phyloP scores from a whole-genome alignment of 2,888 invertebrate species.

The Antheraea assamensis region DNA sequence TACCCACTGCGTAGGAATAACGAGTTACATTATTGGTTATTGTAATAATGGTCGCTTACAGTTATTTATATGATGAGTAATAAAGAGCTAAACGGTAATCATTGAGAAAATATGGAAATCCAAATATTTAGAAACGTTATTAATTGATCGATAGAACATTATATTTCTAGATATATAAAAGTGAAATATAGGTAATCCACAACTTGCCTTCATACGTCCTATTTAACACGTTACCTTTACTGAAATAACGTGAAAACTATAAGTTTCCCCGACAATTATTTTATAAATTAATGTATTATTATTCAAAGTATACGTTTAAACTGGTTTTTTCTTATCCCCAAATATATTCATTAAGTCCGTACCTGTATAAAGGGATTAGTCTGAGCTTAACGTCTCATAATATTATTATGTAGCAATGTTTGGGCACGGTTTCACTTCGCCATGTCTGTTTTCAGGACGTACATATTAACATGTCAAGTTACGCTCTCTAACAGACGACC shows the following conservation, averaged over 20 bases:
- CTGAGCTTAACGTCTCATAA: conserved; percentile 19
- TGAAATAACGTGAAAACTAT: neutral
- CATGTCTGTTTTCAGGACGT: conserved; percentile 2
- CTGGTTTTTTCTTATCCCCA: neutral
- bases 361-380: conserved; percentile 14
- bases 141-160: no score
- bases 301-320: neutral
- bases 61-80: no score
- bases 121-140: no score
- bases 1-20: no score
- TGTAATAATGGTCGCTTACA: no score
- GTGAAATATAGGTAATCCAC: neutral
- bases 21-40: no score
- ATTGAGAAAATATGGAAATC: no score
- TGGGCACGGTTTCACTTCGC: conserved; percentile 13
- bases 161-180: no score
- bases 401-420: conserved; percentile 17
- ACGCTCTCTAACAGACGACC: neutral
- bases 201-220: neutral
- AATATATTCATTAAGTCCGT: neutral
- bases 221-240: neutral
- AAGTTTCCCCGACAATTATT: neutral
- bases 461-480: neutral
- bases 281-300: no score
- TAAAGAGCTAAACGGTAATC: no score